Conservation (phyloP, 2,113 vertebrate genomes). For the Bolborhynchus lineola region DNA sequence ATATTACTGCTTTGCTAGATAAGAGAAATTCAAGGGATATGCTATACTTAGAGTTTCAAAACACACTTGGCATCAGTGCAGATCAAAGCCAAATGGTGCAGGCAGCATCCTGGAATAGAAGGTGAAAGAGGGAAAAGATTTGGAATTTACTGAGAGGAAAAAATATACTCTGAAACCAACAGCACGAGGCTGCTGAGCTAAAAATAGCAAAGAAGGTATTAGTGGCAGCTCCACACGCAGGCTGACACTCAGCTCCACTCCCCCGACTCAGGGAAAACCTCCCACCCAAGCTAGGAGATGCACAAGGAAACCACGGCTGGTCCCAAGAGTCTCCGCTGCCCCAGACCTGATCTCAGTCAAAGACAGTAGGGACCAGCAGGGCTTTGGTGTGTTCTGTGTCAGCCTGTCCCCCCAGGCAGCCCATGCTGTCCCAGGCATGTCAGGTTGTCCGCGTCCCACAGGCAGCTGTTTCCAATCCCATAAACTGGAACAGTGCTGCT, state of each 20-base stretch:
- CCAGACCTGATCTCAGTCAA: fast-evolving
- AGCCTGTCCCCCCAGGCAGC: background rate
- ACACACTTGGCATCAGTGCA: constrained; percentile 53
- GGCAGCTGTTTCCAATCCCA: constrained; percentile 32
- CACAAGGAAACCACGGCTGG: background rate
- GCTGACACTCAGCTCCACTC: background rate
- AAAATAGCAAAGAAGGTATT: constrained; percentile 60
- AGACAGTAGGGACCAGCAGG: background rate
- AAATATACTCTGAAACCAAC: constrained; percentile 8
- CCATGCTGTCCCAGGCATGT: background rate
- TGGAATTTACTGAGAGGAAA: constrained; percentile 38
- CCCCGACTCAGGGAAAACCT: background rate
- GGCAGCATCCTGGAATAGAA: constrained; percentile 60
- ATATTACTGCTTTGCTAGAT: constrained; percentile 43
- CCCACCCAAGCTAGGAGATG: background rate
- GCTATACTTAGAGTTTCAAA: constrained; percentile 65
- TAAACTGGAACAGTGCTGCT: background rate
- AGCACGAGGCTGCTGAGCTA: constrained; percentile 34
- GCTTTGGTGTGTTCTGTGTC: background rate
- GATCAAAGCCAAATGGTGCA: constrained; percentile 53
- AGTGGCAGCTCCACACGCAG: background rate
- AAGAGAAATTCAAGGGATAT: constrained; percentile 53
- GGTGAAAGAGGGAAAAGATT: constrained; percentile 52
- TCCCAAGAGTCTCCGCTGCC: fast-evolving
- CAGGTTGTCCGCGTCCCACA: background rate